Conservation (phyloP, 2,888 invertebrate species). For the Pachliopta kotzebuea region DNA sequence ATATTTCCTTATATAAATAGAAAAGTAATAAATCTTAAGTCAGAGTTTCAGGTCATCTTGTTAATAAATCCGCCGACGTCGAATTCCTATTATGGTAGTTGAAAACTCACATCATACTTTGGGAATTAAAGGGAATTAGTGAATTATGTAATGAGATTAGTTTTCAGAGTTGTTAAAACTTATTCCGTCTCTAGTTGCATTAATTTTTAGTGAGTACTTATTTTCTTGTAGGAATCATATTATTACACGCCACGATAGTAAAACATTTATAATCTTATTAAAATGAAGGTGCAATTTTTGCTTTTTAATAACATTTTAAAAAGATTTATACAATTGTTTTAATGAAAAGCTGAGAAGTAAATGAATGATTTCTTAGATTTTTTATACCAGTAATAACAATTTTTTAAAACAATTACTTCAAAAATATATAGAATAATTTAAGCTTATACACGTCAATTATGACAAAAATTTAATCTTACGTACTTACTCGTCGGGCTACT, state of each 20-base stretch:
- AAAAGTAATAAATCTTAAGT: constrained; percentile 2
- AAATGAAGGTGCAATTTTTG: not conserved
- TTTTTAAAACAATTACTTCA: too few species aligned
- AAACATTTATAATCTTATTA: not conserved
- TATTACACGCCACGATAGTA: not conserved
- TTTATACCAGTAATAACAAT: too few species aligned
- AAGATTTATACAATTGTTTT: too few species aligned
- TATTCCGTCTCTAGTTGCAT: constrained; percentile 12
- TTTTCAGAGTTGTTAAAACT: constrained; percentile 28
- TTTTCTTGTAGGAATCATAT: not conserved
- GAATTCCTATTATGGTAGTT: constrained; percentile 26
- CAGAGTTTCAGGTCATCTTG: constrained; percentile 19
- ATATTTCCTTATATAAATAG: not conserved
- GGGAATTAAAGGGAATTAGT: constrained; percentile 25
- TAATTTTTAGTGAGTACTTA: constrained; percentile 6
- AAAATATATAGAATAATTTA: too few species aligned
- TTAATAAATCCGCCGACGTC: constrained; percentile 27
- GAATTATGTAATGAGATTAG: constrained; percentile 29
- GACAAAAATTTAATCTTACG: not conserved
- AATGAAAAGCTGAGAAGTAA: too few species aligned
- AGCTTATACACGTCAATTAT: too few species aligned
- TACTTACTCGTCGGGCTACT: not conserved
- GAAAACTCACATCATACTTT: constrained; percentile 24
- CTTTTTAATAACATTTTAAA: too few species aligned
- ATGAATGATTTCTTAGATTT: too few species aligned